Evolutionary conservation across 2,797 vertebrate genomes (phyloP), one percentile per base, ranked within the genome.

Genomic region (Takifugu ocellatus): DNA sequence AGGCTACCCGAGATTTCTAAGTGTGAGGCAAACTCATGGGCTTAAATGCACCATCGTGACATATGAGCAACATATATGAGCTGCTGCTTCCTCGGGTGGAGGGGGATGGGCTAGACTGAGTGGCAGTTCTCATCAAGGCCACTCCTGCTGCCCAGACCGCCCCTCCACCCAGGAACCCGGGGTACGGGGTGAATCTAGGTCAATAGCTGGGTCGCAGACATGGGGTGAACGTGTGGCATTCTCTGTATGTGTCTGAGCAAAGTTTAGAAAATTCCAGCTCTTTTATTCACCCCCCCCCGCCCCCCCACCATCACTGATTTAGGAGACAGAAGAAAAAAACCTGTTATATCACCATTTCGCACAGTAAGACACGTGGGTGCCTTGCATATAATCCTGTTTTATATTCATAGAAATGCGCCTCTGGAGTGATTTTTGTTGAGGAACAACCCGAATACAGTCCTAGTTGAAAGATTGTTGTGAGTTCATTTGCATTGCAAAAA

Each of bases 121-220:
- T 73, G 79, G 50, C 76, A 72, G 62, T 58, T 47, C 68, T 74
- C 69, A 82, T 71, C 61, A 68, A 51, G 78, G 63, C 66, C 68
- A 56, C 63, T 64, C 69, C 62, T 39, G 68, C 66, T 49, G 61
- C 61, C 64, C 74, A 75, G 80, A 58, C 75, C 61, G 63, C 63
- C 74, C 77, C 83, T 69, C 67, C 74, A 79, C 64, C 77, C 73
- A 77, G 67, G 70, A 68, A 75, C 26, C 73, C 51, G 24, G 68
- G 56, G 55, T 42, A 26, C 57, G 57, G 62, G 70, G 39, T 49
- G 15, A 69, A 89, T 83, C 26, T 87, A 81, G 86, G 88, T 87
- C 88, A 89, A 66, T 56, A 49, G 74, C 69, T 52, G 78, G 78
- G 78, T 52, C 63, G 63, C 49, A 69, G 66, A 69, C 59, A 59